A percentile compares a stretch with the other conserved stretches of the same genome.
phyloP scores from a whole-genome alignment of 2,888 invertebrate species.

The Halictus quadricinctus region DNA sequence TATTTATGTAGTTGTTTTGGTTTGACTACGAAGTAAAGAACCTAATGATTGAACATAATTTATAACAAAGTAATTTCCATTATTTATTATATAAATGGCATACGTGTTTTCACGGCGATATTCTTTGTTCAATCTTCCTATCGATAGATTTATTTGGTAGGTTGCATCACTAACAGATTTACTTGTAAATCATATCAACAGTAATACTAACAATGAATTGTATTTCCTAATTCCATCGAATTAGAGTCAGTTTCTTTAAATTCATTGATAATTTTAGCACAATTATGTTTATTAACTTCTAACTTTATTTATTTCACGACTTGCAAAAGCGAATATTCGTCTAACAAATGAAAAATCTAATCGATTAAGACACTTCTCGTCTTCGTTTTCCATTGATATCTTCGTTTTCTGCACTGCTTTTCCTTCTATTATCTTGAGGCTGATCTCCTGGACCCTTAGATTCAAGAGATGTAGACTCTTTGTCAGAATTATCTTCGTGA shows the following conservation, averaged over 20 bases:
- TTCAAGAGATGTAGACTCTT: conserved; percentile 10
- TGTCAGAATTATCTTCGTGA: conserved; percentile 69
- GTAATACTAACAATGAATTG: neutral
- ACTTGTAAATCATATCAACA: neutral
- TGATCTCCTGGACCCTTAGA: conserved; percentile 69
- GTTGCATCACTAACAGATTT: conserved; percentile 7
- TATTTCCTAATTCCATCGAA: neutral
- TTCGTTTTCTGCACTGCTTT: conserved; percentile 59
- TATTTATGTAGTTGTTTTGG: neutral
- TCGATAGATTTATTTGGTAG: neutral
- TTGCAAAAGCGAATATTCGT: neutral
- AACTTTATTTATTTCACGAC: conserved; percentile 14
- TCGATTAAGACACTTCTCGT: conserved; percentile 78
- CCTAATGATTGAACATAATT: conserved; percentile 20
- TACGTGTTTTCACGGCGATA: conserved; percentile 19
- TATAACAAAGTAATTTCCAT: conserved; percentile 16
- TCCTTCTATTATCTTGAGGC: conserved; percentile 52
- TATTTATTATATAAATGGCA: conserved; percentile 45
- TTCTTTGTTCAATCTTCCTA: conserved; percentile 6
- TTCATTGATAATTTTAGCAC: conserved; percentile 23
- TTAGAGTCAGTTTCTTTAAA: conserved; percentile 6
- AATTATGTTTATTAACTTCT: conserved; percentile 7
- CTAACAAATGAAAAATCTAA: conserved; percentile 16
- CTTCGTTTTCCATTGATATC: conserved; percentile 76
- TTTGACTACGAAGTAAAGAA: conserved; percentile 6